Base-by-base conservation (phyloP, 2,113 vertebrate genomes). In the Myxocyprinus asiaticus region DNA sequence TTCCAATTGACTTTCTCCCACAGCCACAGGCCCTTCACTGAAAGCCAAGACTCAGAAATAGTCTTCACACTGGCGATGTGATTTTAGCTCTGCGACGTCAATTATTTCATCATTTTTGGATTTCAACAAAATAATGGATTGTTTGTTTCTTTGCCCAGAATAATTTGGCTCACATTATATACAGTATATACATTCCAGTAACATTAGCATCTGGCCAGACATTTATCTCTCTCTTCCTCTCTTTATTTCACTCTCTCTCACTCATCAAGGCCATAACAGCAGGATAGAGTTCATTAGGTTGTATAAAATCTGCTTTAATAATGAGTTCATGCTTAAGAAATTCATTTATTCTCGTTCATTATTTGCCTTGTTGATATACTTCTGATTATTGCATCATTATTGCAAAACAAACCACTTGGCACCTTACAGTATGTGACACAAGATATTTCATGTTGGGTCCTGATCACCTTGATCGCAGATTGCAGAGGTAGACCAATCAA, bases 261-360 rank as follows among this genome's bases (percentile, higher is more conserved):
- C 1, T 48, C 71, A n/a, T 50, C 58, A 74, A 61, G 58, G 56
- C 15, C 44, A 44, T 62, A 74, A 74, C 15, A 74, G 58, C 58
- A 74, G 17, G 11, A 61, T 33, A 1, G 22, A 17, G 15, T 74
- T 74, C 7, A 62, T 48, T 48, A 74, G 43, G 12, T 6, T 62
- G 56, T n/a, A n/a, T n/a, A 62, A 61, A 74, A 61, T 62, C 56
- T 62, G 71, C 33, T n/a, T n/a, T 15, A 4, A 56, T 1, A 56
- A 56, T 74, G 71, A 43, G 47, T 73, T 61, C 56, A 61, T 73
- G 43, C 69, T 59, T 56, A 22, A 59, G n/a, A n/a, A n/a, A 72
- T 17, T 4, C 0, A 72, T 44, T 59, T 12, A 8, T 61, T 43
- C 58, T 47, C 55, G 14, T n/a, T 11, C 5, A 14, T 56, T 56